Evolutionary conservation across 1,140 invertebrate species (phyloP), one percentile per base, ranked within the genome.

Genomic region (Drosophila sulfurigaster): DNA sequence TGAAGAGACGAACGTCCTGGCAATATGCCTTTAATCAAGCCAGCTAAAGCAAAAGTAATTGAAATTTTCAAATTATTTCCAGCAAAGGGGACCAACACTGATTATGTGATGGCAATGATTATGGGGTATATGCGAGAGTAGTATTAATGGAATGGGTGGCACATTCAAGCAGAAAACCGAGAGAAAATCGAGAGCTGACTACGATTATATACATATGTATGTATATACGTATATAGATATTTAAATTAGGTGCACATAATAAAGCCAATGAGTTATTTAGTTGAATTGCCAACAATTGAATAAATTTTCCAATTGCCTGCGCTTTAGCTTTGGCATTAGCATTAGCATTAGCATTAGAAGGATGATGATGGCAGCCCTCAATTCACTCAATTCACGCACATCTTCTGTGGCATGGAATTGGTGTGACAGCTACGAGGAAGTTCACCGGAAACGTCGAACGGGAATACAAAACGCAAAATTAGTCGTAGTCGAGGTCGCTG

Each of bases 11-110:
- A 8, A 38, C 1, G 8, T 38, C n/a, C 28, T 93, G 98, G 98
- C 99, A 94, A 99, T 99, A 97, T 99, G 99, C 95, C 85, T 88
- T 83, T 89, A 88, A 88, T 88, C 85, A 88, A 85, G 81, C 69
- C 81, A 59, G 74, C 58, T 20, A 77, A 75, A 72, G 73, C 70
- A 69, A 75, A 83, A 89, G 85, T 88, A 79, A 89, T 88, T 83
- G 75, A 76, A 76, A 89, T 83, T 88, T 89, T 81, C 78, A 87
- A 88, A 88, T 88, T 88, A 89, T 89, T 89, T 88, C 78, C 83
- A 89, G 56, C 68, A 83, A 78, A 76, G 74, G 66, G 48, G 16
- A 63, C 46, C 46, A 65, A 38, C 16, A 43, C 38, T 25, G 16
- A 48, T 51, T 65, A 20, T 59, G 70, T 16, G 65, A 48, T 63